These are phyloP conservation scores for Smittia aterrima DNA, from an alignment of 2,888 invertebrate genomes.

Conservation along the genomic window DNA sequence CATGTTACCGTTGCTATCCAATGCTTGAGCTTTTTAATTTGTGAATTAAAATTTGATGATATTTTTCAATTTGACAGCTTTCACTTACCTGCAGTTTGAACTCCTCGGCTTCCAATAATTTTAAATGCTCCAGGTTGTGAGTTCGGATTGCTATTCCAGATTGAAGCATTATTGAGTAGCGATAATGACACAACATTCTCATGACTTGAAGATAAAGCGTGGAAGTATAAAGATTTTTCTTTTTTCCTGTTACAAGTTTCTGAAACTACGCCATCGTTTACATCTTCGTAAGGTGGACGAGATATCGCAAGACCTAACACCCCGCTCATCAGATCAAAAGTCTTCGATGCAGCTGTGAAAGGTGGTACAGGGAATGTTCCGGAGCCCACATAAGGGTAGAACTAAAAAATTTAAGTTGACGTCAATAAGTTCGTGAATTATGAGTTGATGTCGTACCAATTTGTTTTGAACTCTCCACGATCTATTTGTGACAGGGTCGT, in stretches of 20 bases:
- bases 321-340: conserved; percentile 69
- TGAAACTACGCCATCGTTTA: conserved; percentile 54
- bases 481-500: conserved; percentile 55
- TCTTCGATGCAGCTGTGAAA: conserved; percentile 58
- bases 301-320: conserved; percentile 62
- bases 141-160: conserved; percentile 54
- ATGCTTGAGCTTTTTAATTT: conserved; percentile 38
- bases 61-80: conserved; percentile 28
- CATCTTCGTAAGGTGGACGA: conserved; percentile 52
- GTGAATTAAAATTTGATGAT: background rate
- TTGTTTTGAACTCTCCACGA: conserved; percentile 64
- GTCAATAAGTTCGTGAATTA: background rate
- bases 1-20: conserved; percentile 47
- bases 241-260: conserved; percentile 53
- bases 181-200: conserved; percentile 62
- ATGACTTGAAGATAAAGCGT: conserved; percentile 62
- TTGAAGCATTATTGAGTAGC: conserved; percentile 57
- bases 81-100: conserved; percentile 44
- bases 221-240: conserved; percentile 60
- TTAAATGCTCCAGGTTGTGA: conserved; percentile 57
- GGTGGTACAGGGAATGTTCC: too few species aligned
- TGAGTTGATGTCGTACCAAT: conserved; percentile 52
- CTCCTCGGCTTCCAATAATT: conserved; percentile 30
- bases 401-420: background rate
- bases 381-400: conserved; percentile 53